phyloP scores from a whole-genome alignment of 2,113 vertebrate genomes.

The Empidonax alnorum region DNA sequence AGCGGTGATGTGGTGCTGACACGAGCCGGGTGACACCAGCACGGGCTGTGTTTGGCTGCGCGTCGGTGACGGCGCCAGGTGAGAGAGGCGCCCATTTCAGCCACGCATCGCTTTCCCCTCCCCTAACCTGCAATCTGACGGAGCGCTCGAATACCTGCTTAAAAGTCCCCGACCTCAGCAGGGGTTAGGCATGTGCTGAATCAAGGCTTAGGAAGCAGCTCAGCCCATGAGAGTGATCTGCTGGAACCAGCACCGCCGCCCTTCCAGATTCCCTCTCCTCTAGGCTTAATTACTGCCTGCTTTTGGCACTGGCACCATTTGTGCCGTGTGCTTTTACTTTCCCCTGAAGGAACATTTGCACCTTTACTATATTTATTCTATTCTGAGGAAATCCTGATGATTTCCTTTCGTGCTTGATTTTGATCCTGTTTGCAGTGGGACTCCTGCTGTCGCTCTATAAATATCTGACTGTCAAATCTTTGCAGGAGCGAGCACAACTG shows the following conservation, averaged over 20 bases:
- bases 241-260: neutral
- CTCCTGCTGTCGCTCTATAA: constrained; percentile 16
- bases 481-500: neutral
- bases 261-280: neutral
- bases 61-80: fast-evolving
- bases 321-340: neutral
- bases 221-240: fast-evolving
- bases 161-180: neutral
- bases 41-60: fast-evolving
- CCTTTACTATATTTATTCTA: constrained; percentile 12
- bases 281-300: neutral
- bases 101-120: neutral
- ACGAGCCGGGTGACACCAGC: fast-evolving
- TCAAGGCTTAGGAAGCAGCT: neutral
- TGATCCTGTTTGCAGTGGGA: constrained; percentile 10
- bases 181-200: neutral
- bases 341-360: neutral
- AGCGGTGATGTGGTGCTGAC: neutral
- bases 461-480: neutral
- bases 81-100: neutral
- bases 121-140: fast-evolving
- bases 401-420: constrained; percentile 25
- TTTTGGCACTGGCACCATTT: neutral
- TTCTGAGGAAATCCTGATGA: constrained; percentile 48
- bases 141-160: neutral